These are phyloP conservation scores for Etheostoma spectabile DNA, from an alignment of 2,113 vertebrate genomes.

Conservation along the genomic window DNA sequence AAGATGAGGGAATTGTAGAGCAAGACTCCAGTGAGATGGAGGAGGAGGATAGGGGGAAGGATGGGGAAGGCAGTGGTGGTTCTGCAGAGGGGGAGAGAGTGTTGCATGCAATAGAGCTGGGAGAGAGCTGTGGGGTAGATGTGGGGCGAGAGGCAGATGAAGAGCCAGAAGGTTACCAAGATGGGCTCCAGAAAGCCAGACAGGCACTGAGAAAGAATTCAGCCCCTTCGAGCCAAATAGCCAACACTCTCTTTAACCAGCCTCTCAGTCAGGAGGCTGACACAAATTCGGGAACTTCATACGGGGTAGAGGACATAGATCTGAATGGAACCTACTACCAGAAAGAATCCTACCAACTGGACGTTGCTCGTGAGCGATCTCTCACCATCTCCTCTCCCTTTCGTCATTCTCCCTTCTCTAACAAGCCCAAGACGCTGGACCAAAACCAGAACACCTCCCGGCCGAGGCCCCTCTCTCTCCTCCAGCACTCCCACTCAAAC, in stretches of 20 bases:
- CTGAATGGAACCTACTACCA: slow-evolving; percentile 80
- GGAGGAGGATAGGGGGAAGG: slow-evolving; percentile 54
- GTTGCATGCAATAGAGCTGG: slow-evolving; percentile 50
- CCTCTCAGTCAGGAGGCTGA: slow-evolving; percentile 64
- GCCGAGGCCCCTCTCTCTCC: slow-evolving; percentile 82
- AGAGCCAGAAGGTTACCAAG: slow-evolving; percentile 65
- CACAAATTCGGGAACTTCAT: slow-evolving; percentile 62
- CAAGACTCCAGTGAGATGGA: slow-evolving; percentile 65
- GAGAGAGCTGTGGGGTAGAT: slow-evolving; percentile 49
- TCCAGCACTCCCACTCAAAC: slow-evolving; percentile 83
- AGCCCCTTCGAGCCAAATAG: slow-evolving; percentile 82
- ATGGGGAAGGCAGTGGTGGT: slow-evolving; percentile 38
- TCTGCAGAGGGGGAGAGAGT: slow-evolving; percentile 56
- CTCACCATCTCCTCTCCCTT: slow-evolving; percentile 87
- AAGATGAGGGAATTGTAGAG: slow-evolving; percentile 58
- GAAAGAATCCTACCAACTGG: slow-evolving; percentile 71
- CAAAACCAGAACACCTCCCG: slow-evolving; percentile 83
- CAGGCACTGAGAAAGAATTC: slow-evolving; percentile 80
- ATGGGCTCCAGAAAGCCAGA: slow-evolving; percentile 44
- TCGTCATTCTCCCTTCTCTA: slow-evolving; percentile 82
- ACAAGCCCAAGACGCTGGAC: slow-evolving; percentile 81
- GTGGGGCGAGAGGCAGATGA: slow-evolving; percentile 62
- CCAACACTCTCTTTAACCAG: slow-evolving; percentile 72
- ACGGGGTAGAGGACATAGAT: slow-evolving; percentile 74
- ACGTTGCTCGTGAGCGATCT: slow-evolving; percentile 78